phyloP scores from a whole-genome alignment of 2,888 invertebrate genomes.

The Phania funesta region DNA sequence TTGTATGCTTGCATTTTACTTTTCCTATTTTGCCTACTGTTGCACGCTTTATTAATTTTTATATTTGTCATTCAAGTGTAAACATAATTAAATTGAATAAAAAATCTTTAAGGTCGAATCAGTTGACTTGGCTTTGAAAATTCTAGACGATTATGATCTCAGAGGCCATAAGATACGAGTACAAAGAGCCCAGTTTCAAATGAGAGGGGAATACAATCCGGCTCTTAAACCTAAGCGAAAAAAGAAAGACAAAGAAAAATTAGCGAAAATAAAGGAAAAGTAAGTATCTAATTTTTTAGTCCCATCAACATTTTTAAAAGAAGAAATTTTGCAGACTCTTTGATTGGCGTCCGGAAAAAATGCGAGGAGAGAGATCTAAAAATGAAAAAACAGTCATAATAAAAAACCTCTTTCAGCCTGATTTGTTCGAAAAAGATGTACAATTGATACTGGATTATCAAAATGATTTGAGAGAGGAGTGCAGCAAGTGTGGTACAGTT shows the following conservation, averaged over 20 bases:
- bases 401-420: constrained; percentile 94
- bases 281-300: constrained; percentile 75
- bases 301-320: not conserved
- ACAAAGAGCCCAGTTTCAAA: constrained; percentile 95
- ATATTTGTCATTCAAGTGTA: not conserved
- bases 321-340: constrained; percentile 84
- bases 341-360: constrained; percentile 97
- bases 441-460: constrained; percentile 94
- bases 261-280: constrained; percentile 96
- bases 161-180: constrained; percentile 91
- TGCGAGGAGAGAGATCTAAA: constrained; percentile 91
- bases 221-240: constrained; percentile 94
- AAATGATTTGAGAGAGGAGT: constrained; percentile 93
- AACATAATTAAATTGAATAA: not conserved
- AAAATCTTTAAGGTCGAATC: constrained; percentile 87
- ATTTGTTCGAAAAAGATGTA: constrained; percentile 94
- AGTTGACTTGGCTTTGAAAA: constrained; percentile 93
- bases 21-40: not conserved
- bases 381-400: constrained; percentile 95
- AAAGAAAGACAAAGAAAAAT: constrained; percentile 93
- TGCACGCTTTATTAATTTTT: constrained; percentile 7
- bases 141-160: constrained; percentile 92
- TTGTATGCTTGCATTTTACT: not conserved
- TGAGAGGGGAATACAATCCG: constrained; percentile 97
- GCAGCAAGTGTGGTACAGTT: constrained; percentile 94